phyloP scores from a whole-genome alignment of 2,888 invertebrate genomes.

The Polietes domitor region DNA sequence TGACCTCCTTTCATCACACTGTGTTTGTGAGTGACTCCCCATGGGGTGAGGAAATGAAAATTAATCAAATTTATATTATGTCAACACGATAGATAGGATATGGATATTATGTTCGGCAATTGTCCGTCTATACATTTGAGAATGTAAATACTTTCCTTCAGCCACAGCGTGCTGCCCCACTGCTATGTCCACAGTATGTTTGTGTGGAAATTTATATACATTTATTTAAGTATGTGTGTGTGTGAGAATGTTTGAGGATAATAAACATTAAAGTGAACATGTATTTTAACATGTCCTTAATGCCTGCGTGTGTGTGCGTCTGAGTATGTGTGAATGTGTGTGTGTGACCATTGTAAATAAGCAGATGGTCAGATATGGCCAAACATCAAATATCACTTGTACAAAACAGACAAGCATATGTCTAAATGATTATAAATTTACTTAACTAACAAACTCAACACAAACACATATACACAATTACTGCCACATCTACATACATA shows the following conservation, averaged over 20 bases:
- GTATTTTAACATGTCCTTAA: not conserved
- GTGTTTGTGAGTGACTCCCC: slow-evolving; percentile 28
- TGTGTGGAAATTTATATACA: not conserved
- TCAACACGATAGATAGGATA: slow-evolving; percentile 69
- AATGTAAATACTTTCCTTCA: not conserved
- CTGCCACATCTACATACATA: too few species aligned
- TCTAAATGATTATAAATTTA: slow-evolving; percentile 54
- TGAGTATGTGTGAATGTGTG: not conserved
- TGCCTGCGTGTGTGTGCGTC: not conserved
- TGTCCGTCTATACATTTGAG: not conserved
- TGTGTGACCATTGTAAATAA: slow-evolving; percentile 18
- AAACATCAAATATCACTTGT: slow-evolving; percentile 47
- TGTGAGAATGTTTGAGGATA: slow-evolving; percentile 32
- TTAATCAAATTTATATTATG: slow-evolving; percentile 73
- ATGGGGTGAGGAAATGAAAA: slow-evolving; percentile 66
- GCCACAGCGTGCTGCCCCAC: not conserved
- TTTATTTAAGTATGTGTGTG: not conserved
- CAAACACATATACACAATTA: not conserved
- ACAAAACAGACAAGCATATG: slow-evolving; percentile 33
- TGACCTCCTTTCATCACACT: slow-evolving; percentile 46
- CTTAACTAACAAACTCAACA: slow-evolving; percentile 18
- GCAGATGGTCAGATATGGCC: slow-evolving; percentile 48
- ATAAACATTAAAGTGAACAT: slow-evolving; percentile 48
- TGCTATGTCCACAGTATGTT: not conserved
- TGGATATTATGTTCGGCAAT: slow-evolving; percentile 38